These are phyloP conservation scores for Prolemur simus DNA, from an alignment of 2,113 vertebrate genomes.

Conservation along the genomic window DNA sequence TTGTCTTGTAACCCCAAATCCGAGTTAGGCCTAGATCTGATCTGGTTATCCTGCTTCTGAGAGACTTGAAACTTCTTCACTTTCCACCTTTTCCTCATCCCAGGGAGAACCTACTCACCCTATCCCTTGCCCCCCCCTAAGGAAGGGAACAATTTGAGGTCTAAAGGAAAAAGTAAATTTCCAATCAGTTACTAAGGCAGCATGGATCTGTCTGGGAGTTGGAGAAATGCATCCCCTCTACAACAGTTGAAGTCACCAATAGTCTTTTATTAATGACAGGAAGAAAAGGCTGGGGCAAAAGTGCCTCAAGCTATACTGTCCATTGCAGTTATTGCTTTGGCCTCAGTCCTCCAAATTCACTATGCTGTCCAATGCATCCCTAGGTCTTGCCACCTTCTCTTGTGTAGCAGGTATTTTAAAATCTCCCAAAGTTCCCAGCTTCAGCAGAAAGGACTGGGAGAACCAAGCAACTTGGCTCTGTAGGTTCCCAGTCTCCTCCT, in stretches of 20 bases:
- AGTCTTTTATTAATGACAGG: not conserved
- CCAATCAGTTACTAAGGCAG: not conserved
- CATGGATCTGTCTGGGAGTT: not conserved
- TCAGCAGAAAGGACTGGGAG: not conserved
- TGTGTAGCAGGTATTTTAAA: not conserved
- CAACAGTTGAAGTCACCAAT: not conserved
- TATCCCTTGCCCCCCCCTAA: not conserved
- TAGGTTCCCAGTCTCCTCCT: not conserved
- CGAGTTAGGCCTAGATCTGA: not conserved
- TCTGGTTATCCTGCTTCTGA: not conserved
- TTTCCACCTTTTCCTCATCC: not conserved
- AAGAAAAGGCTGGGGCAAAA: not conserved
- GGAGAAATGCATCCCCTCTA: not conserved
- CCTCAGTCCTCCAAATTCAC: not conserved
- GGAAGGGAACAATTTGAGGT: not conserved
- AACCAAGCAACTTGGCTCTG: not conserved
- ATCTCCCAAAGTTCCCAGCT: not conserved
- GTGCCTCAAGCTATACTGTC: not conserved
- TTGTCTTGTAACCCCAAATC: not conserved
- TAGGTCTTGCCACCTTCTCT: not conserved
- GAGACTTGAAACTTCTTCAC: not conserved
- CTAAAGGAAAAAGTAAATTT: not conserved
- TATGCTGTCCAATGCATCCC: not conserved
- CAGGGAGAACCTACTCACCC: not conserved
- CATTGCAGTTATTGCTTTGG: not conserved